phyloP scores from a whole-genome alignment of 2,797 vertebrate species.

The Scolopax bukidnonensis region DNA sequence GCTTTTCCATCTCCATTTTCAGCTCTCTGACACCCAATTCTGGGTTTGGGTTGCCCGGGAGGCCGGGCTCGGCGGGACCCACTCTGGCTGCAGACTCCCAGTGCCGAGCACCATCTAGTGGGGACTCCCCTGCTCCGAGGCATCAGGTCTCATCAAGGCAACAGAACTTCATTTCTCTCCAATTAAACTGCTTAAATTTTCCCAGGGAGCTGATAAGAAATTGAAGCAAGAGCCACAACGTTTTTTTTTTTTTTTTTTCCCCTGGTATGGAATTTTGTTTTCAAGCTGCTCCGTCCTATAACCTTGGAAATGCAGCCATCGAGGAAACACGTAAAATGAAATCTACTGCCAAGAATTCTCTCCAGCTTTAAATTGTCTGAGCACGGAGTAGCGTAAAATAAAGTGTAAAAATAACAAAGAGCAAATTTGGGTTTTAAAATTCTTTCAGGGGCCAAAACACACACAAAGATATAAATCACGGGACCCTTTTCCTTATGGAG shows the following conservation, averaged over 20 bases:
- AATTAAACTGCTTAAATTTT: neutral
- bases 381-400: neutral
- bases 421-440: neutral
- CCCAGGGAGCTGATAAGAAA: neutral
- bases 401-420: neutral
- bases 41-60: neutral
- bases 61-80: neutral
- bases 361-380: neutral
- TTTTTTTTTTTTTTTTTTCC: neutral
- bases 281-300: neutral
- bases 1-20: neutral
- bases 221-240: neutral
- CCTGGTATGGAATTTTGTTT: neutral
- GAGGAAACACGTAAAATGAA: neutral
- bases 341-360: rapidly evolving
- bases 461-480: neutral
- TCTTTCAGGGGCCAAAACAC: neutral
- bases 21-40: rapidly evolving
- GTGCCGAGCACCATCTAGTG: slow-evolving; percentile 62
- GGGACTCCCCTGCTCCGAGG: neutral
- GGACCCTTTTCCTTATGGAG: rapidly evolving
- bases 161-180: neutral
- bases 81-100: neutral
- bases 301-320: neutral
- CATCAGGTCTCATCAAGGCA: neutral